Evolutionary conservation across 2,888 invertebrate genomes (phyloP).

Genomic region (Ochlodes sylvanus): DNA sequence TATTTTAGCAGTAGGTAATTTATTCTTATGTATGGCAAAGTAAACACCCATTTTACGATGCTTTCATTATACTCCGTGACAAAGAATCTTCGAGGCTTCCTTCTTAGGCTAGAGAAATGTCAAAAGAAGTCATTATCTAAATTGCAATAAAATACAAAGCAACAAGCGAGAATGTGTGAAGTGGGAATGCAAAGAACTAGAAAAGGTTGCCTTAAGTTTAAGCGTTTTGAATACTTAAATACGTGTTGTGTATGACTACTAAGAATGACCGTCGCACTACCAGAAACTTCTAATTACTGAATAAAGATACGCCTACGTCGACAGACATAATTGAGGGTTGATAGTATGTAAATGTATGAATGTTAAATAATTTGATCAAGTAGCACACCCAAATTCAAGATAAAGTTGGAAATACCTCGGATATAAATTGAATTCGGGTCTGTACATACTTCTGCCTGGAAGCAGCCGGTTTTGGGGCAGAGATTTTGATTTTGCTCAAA

Average conservation of each 20-base stretch:
- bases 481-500: too few relatives aligned
- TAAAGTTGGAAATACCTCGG: too few relatives aligned
- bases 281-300: background rate
- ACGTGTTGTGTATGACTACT: background rate
- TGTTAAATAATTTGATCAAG: too few relatives aligned
- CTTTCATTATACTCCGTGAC: constrained; percentile 29
- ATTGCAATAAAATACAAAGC: constrained; percentile 18
- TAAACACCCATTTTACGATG: constrained; percentile 49
- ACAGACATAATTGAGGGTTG: too few relatives aligned
- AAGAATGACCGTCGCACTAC: too few relatives aligned
- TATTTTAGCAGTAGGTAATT: constrained; percentile 50
- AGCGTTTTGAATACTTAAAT: background rate
- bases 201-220: background rate
- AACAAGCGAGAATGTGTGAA: background rate
- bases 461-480: too few relatives aligned
- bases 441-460: too few relatives aligned
- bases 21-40: constrained; percentile 46
- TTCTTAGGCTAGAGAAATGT: constrained; percentile 3
- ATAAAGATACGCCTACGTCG: background rate
- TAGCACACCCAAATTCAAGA: too few relatives aligned
- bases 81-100: constrained; percentile 5
- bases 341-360: too few relatives aligned
- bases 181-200: background rate
- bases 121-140: constrained; percentile 12
- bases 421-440: too few relatives aligned